Evolutionary conservation across 2,888 invertebrate species (phyloP).

Genomic region (Trichogramma dendrolimi): DNA sequence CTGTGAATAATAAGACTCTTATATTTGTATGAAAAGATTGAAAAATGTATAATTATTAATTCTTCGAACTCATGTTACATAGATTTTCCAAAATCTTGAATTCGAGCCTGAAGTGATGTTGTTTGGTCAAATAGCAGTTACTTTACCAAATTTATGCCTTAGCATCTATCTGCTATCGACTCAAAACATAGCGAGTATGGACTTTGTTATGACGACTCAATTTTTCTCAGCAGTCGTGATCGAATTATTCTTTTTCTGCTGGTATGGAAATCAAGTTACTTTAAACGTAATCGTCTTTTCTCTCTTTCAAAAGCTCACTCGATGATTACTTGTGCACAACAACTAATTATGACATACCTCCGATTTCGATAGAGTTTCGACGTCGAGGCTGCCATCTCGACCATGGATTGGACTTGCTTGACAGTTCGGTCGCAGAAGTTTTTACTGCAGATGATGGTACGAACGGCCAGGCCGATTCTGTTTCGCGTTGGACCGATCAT

Average conservation of each 20-base stretch:
- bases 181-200: constrained; percentile 18
- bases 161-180: constrained; percentile 23
- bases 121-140: constrained; percentile 25
- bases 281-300: constrained; percentile 15
- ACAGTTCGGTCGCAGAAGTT: constrained; percentile 12
- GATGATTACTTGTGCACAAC: neutral
- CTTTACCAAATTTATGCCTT: constrained; percentile 27
- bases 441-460: constrained; percentile 15
- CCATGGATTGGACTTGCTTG: constrained; percentile 19
- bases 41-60: neutral
- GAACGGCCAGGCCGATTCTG: constrained; percentile 21
- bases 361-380: constrained; percentile 15
- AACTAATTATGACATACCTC: neutral
- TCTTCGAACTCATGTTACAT: neutral
- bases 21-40: neutral
- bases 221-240: constrained; percentile 26
- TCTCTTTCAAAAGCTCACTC: neutral
- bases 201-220: constrained; percentile 26
- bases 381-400: constrained; percentile 14
- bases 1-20: constrained; percentile 5
- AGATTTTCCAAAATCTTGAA: constrained; percentile 22
- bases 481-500: constrained; percentile 23
- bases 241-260: constrained; percentile 28
- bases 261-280: constrained; percentile 28
- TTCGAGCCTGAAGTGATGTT: constrained; percentile 21